Base-by-base conservation (phyloP, 2,113 vertebrate genomes). In the Aphyosemion australe region DNA sequence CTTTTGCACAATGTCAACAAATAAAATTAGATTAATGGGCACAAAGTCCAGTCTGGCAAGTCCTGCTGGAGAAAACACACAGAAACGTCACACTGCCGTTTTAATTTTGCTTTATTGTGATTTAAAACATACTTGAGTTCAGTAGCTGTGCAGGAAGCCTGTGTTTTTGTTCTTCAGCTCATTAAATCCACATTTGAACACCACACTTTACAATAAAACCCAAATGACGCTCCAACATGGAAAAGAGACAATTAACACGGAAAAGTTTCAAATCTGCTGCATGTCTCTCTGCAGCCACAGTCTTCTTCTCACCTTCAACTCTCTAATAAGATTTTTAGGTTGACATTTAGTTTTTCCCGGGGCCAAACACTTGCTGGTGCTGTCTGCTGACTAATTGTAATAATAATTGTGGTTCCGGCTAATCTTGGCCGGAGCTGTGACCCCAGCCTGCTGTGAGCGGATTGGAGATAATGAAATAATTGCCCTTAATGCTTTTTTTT, bases 381-480 rank as follows among this genome's bases (percentile, higher is more conserved):
- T 69, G 83, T 77, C 81, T 69, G 75, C 57, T 76, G 80, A 74
- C 76, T 87, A 89, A 90, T 87, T 88, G 87, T 84, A 82, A 79
- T 72, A 86, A 88, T 89, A 90, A 90, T 90, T 91, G 85, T 79
- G 77, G 66, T 83, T 76, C 74, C 16, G 18, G 72, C 75, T 90
- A 87, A 89, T 88, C 85, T 85, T 34, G 34, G 54, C 53, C 48
- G 11, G 61, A 77, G 77, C 75, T 52, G 42, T 49, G 68, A 88
- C 80, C 83, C 66, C 20, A 32, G 61, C 57, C 68, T 19, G 26
- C 72, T 65, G 59, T 61, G 61, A 81, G 65, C 62, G 67, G 77
- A 89, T 85, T 85, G 73, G 58, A 81, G 82, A 90, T 88, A 84
- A 88, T 86, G 83, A 86, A 90, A 87, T 89, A 91, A 91, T 89